These are phyloP conservation scores for Paramisgurnus dabryanus DNA, from an alignment of 2,113 vertebrate species.

Conservation along the genomic window DNA sequence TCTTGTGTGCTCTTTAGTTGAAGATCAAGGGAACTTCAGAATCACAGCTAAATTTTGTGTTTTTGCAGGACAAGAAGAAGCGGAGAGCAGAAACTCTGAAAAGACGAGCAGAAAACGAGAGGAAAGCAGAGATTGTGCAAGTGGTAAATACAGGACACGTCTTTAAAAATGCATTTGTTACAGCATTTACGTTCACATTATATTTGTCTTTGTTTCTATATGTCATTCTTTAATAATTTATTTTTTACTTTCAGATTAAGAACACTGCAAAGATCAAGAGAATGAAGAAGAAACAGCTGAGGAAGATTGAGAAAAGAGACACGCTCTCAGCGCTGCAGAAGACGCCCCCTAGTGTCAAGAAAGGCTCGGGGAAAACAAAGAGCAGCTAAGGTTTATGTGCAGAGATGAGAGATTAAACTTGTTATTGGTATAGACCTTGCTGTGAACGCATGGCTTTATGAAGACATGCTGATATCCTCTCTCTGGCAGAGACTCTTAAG, in stretches of 20 bases:
- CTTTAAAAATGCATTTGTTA: no score
- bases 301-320: constrained; percentile 87
- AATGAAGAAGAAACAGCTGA: constrained; percentile 90
- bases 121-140: constrained; percentile 88
- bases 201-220: not conserved
- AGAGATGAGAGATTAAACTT: not conserved
- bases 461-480: not conserved
- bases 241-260: constrained; percentile 78
- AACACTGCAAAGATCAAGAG: constrained; percentile 91
- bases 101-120: constrained; percentile 84
- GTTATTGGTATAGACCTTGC: not conserved
- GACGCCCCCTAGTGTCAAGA: constrained; percentile 57
- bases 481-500: not conserved
- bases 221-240: not conserved
- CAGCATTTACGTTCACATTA: not conserved
- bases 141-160: constrained; percentile 77
- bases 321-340: constrained; percentile 82
- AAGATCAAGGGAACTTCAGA: not conserved
- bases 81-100: constrained; percentile 84
- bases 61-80: constrained; percentile 82
- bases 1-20: no score
- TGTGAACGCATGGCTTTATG: not conserved
- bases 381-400: not conserved
- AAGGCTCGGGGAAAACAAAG: constrained; percentile 48
- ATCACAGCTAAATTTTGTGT: not conserved